Base-by-base conservation (phyloP, 2,888 invertebrate genomes). In the Spicauda simplicius region DNA sequence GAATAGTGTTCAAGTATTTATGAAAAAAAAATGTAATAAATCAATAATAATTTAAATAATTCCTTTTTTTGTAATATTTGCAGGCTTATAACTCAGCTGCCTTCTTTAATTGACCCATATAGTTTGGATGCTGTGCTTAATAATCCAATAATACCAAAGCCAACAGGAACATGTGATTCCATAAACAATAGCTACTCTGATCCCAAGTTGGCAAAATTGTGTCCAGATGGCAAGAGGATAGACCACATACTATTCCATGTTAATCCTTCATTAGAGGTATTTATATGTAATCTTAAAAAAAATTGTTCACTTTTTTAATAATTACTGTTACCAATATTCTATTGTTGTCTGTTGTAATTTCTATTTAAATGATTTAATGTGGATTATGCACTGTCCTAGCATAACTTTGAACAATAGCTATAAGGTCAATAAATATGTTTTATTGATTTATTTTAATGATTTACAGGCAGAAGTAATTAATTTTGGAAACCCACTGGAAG, bases 201-300 rank as follows among this genome's bases (percentile, higher is more conserved):
- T 64, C 83, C 89, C 0, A 91, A 87, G 57, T 77, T 91, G 62
- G 88, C 94, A 1, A 90, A 93, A 67, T 83, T 85, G 12, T 89
- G 90, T 63, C 96, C 97, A 0, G 90, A 95, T 53, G 99, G 99
- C 18, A 97, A 97, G 84, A 95, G 99, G 70, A 98, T 99, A 75
- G 99, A 99, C 92, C 98, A 99, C 84, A 96, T 99, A 74, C 91
- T 99, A 76, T 97, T 95, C 82, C 93, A 85, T 73, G 73, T 82
- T 0, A 81, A 78, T 68, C 71, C 86, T 60, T 65, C 72, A 50
- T 87, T 84, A 79, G 80, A 90, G 85, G 92, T 91, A 74, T 67
- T 7, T 50, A 41, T 41, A 33, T 41, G 16, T 33, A 10, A n/a
- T n/a, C n/a, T n/a, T n/a, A n/a, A n/a, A n/a, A n/a, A n/a, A n/a